Base-by-base conservation (phyloP, 2,797 vertebrate genomes). In the Sebastes kiyomatsui region DNA sequence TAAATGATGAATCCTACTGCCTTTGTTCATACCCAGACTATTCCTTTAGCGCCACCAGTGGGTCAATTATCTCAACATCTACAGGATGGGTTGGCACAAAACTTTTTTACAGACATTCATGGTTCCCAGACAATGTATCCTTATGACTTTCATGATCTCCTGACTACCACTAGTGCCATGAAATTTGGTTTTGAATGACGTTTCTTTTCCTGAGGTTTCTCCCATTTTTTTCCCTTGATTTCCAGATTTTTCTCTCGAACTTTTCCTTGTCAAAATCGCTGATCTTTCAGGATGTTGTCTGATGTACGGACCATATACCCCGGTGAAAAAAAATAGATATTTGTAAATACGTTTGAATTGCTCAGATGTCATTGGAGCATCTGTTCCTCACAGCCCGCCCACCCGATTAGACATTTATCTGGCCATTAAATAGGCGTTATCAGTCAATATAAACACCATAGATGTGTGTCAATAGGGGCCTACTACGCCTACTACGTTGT, bases 401-500 rank as follows among this genome's bases (percentile, higher is more conserved):
- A 46, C 42, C 42, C 7, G 1, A 46, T 46, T 46, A 1, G 42
- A 0, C 16, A 18, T 6, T 46, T 18, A 46, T 46, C 16, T 7
- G 42, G 42, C 16, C 42, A 46, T 46, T 46, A 46, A 46, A 46
- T 46, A 46, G 42, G 16, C 16, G 0, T 46, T 46, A 46, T 46
- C 16, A 18, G 42, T 46, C 42, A 18, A 0, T 46, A 46, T 46
- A 46, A 46, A 16, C 42, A 46, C 16, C 42, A 18, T 46, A 46
- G 7, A 46, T 46, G 16, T 7, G 42, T 0, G 42, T 18, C 42
- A 42, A 42, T 42, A 16, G 38, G 6, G 38, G 38, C 38, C 38
- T 42, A 16, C 38, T 42, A 42, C 2, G 38, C 38, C 38, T 42
- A 42, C 38, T 16, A 16, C 0, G 0, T 0, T 42, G 38, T 42